A percentile compares a stretch with the other conserved stretches of the same genome.
These are phyloP conservation scores for Melinaea menophilus DNA, from an alignment of 2,888 invertebrate species.

Conservation along the genomic window DNA sequence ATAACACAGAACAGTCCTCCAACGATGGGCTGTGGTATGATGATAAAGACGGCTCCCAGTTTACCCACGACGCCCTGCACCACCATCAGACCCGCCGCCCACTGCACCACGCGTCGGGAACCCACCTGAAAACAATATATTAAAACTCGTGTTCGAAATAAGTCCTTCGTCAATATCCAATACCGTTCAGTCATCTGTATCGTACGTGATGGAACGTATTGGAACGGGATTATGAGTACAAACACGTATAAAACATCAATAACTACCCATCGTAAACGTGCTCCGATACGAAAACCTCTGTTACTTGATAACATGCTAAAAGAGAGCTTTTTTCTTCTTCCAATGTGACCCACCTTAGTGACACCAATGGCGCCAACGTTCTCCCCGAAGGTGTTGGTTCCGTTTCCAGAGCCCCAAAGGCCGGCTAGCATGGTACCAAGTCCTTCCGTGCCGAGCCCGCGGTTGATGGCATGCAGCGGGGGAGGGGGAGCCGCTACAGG, in stretches of 20 bases:
- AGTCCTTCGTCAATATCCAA: too few relatives aligned
- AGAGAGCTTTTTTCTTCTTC: neutral
- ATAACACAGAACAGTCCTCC: slow-evolving; percentile 90
- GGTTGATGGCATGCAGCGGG: slow-evolving; percentile 90
- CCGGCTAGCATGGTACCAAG: slow-evolving; percentile 90
- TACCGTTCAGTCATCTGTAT: too few relatives aligned
- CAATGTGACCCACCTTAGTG: slow-evolving; percentile 80
- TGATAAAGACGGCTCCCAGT: slow-evolving; percentile 87
- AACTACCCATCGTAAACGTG: too few relatives aligned
- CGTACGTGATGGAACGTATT: too few relatives aligned
- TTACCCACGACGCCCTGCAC: slow-evolving; percentile 86
- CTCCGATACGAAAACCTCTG: too few relatives aligned
- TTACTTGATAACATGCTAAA: neutral
- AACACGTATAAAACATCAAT: too few relatives aligned
- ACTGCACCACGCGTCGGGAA: slow-evolving; percentile 88
- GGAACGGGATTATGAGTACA: too few relatives aligned
- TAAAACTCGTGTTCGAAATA: neutral
- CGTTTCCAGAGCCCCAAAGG: slow-evolving; percentile 91
- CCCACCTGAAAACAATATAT: slow-evolving; percentile 76
- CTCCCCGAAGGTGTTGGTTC: slow-evolving; percentile 93
- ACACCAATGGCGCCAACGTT: slow-evolving; percentile 94
- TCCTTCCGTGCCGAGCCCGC: slow-evolving; percentile 91
- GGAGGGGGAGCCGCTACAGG: slow-evolving; percentile 85
- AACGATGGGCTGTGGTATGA: slow-evolving; percentile 88
- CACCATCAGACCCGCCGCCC: slow-evolving; percentile 85